phyloP scores from a whole-genome alignment of 53 echinoderm and acorn worm species.

The Paracentrotus lividus region DNA sequence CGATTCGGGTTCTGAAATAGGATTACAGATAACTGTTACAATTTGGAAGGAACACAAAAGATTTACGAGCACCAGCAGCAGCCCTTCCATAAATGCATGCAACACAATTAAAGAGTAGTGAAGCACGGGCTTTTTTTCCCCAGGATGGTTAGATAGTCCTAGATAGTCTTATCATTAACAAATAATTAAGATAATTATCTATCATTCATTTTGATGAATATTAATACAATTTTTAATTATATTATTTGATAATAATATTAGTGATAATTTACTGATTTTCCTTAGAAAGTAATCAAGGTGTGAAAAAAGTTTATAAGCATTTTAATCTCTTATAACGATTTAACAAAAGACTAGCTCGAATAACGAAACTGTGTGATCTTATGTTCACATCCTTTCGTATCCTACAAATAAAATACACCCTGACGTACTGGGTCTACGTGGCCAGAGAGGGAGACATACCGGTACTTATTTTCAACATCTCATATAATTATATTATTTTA shows the following conservation, averaged over 20 bases:
- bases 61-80: not conserved
- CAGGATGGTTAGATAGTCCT: not conserved
- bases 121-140: not conserved
- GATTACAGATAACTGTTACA: too few relatives aligned
- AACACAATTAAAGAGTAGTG: not conserved
- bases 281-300: too few relatives aligned
- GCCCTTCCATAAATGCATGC: too few relatives aligned
- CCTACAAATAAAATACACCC: not conserved
- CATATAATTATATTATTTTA: not conserved
- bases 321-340: too few relatives aligned
- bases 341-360: not conserved
- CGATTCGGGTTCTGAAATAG: too few relatives aligned
- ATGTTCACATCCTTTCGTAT: not conserved
- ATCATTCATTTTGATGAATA: too few relatives aligned
- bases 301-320: too few relatives aligned
- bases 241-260: too few relatives aligned
- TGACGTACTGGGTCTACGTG: not conserved
- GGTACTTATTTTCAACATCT: not conserved
- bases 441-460: constrained; percentile 19
- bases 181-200: not conserved
- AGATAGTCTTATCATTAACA: not conserved
- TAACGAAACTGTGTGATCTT: not conserved
- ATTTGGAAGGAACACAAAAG: not conserved
- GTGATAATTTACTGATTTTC: too few relatives aligned
- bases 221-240: not conserved